These are phyloP conservation scores for Rhadina sibilatrix DNA, from an alignment of 2,113 vertebrate genomes.

Conservation along the genomic window DNA sequence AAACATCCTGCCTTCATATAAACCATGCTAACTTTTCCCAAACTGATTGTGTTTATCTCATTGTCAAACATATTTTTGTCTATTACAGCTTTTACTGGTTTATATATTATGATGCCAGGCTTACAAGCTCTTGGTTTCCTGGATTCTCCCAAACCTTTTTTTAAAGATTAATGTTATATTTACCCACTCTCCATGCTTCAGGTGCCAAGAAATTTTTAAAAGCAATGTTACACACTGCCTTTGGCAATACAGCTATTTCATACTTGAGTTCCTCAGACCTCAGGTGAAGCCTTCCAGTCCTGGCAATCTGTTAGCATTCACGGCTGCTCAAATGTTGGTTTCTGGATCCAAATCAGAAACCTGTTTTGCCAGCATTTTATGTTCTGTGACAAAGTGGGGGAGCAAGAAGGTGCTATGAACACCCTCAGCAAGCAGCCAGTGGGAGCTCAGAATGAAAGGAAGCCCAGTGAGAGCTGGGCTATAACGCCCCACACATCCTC, in stretches of 20 bases:
- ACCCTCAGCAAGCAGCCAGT: not conserved
- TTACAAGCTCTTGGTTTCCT: not conserved
- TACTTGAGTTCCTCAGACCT: constrained; percentile 29
- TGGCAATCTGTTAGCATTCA: not conserved
- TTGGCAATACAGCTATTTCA: constrained; percentile 22
- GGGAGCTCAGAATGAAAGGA: not conserved
- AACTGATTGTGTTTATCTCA: not conserved
- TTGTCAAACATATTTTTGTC: not conserved
- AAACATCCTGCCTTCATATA: not conserved
- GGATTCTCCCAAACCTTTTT: not conserved
- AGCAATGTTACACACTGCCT: not conserved
- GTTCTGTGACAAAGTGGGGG: not conserved
- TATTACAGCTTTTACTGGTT: not conserved
- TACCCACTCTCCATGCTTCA: not conserved
- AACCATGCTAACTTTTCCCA: not conserved
- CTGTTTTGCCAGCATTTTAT: not conserved
- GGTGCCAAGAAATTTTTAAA: not conserved
- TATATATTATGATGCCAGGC: not conserved
- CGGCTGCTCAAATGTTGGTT: not conserved
- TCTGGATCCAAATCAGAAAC: not conserved
- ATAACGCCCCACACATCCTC: not conserved
- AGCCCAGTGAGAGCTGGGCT: not conserved
- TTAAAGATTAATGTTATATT: not conserved
- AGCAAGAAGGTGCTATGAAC: not conserved
- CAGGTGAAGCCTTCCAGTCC: constrained; percentile 35